Evolutionary conservation across 2,113 vertebrate genomes (phyloP).

Genomic region (Silurus meridionalis): DNA sequence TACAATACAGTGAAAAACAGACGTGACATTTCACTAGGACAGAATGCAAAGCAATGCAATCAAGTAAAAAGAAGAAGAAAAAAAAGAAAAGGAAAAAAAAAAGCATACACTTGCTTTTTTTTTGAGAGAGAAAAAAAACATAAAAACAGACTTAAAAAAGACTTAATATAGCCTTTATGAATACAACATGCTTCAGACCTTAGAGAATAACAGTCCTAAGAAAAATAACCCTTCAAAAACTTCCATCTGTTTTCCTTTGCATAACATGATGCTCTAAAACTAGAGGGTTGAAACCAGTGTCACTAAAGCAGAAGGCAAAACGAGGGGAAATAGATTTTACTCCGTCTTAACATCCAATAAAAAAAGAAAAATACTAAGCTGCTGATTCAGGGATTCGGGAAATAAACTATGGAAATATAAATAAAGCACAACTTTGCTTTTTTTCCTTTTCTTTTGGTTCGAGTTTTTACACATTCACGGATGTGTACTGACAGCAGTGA

Average conservation of each 20-base stretch:
- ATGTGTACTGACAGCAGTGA: conserved; percentile 54
- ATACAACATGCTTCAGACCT: conserved; percentile 81
- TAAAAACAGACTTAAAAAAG: conserved; percentile 77
- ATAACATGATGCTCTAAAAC: conserved; percentile 47
- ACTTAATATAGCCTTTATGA: conserved; percentile 74
- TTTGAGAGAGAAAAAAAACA: conserved; percentile 62
- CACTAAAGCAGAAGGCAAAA: conserved; percentile 58
- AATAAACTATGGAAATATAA: background rate
- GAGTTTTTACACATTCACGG: conserved; percentile 42
- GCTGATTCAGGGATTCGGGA: background rate
- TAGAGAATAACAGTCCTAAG: conserved; percentile 73
- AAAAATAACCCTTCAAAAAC: conserved; percentile 55
- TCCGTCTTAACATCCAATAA: conserved; percentile 26
- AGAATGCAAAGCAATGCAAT: conserved; percentile 82
- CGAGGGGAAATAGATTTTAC: conserved; percentile 48
- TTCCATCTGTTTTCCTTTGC: background rate
- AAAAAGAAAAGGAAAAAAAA: conserved; percentile 64
- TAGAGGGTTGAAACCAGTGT: conserved; percentile 63
- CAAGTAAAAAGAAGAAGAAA: conserved; percentile 69
- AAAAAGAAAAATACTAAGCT: background rate
- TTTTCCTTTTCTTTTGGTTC: conserved; percentile 53
- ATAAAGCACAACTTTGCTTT: background rate
- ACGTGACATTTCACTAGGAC: conserved; percentile 85
- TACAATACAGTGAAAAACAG: conserved; percentile 90
- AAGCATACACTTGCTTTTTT: conserved; percentile 56